Evolutionary conservation across 2,113 vertebrate species (phyloP).

Genomic region (Anser brachyrhynchus): DNA sequence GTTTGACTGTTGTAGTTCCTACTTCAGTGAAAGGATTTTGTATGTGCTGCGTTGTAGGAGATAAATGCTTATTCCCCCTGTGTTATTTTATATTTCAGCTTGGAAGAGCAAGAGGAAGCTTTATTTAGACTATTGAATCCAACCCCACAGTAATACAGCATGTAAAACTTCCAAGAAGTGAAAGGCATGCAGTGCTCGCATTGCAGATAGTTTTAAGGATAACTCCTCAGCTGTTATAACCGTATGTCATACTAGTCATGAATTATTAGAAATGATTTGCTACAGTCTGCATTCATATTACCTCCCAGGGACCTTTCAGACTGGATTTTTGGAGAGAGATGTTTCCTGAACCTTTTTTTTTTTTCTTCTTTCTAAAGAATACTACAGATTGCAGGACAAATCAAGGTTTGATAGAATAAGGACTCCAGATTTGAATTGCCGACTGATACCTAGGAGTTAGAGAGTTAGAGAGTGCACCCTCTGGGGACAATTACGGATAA

Average conservation of each 20-base stretch:
- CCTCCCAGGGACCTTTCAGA: conserved; percentile 29
- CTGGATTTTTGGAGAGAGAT: conserved; percentile 20
- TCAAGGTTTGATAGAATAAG: conserved; percentile 2
- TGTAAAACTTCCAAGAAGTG: conserved; percentile 25
- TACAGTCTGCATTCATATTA: background rate
- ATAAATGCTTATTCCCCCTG: background rate
- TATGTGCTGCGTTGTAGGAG: background rate
- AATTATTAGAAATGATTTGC: conserved; percentile 56
- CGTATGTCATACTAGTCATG: background rate
- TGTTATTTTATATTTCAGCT: background rate
- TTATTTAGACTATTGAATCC: conserved; percentile 20
- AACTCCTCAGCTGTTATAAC: conserved; percentile 11
- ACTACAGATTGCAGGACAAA: background rate
- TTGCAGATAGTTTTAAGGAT: conserved; percentile 30
- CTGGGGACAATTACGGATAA: background rate
- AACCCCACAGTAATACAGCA: background rate
- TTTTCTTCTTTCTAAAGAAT: background rate
- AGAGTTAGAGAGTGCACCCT: background rate
- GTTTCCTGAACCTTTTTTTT: background rate
- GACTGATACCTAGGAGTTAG: background rate
- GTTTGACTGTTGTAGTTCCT: background rate
- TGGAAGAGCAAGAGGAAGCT: background rate
- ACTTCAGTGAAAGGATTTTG: background rate
- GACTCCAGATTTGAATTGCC: background rate
- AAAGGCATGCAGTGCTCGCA: background rate